A percentile compares a stretch with the other conserved stretches of the same genome.
Conservation (phyloP, 1,140 invertebrate species). For the Drosophila carrolli region DNA sequence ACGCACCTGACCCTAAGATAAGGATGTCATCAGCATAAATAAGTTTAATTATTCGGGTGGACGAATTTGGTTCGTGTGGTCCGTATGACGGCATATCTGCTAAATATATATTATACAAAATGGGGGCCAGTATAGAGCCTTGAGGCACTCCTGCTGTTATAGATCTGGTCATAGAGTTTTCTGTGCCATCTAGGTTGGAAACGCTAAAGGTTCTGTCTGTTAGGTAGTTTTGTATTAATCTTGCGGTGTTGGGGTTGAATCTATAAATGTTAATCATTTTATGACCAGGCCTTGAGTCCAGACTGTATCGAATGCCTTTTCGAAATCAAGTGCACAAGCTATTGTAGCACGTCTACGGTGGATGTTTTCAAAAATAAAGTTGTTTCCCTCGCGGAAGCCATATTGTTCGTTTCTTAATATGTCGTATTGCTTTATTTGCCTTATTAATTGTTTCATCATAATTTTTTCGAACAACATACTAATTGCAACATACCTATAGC, state of each 20-base stretch:
- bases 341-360: too few species aligned
- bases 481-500: too few species aligned
- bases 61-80: background rate
- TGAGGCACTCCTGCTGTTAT: constrained; percentile 27
- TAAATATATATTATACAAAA: constrained; percentile 15
- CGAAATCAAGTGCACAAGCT: too few species aligned
- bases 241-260: background rate
- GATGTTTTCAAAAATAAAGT: too few species aligned
- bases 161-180: background rate
- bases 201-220: constrained; percentile 7
- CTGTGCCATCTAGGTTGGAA: background rate
- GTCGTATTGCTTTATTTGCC: too few species aligned
- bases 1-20: constrained; percentile 1
- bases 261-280: constrained; percentile 12
- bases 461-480: too few species aligned
- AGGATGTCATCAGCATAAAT: constrained; percentile 26
- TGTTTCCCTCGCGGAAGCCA: too few species aligned
- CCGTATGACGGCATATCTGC: background rate
- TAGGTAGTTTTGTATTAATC: constrained; percentile 12
- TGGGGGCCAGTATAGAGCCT: constrained; percentile 12
- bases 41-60: constrained; percentile 1
- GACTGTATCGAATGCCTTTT: background rate
- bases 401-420: too few species aligned
- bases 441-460: too few species aligned
- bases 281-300: constrained; percentile 18